These are phyloP conservation scores for Neoarius graeffei DNA, from an alignment of 2,113 vertebrate species.

Conservation along the genomic window DNA sequence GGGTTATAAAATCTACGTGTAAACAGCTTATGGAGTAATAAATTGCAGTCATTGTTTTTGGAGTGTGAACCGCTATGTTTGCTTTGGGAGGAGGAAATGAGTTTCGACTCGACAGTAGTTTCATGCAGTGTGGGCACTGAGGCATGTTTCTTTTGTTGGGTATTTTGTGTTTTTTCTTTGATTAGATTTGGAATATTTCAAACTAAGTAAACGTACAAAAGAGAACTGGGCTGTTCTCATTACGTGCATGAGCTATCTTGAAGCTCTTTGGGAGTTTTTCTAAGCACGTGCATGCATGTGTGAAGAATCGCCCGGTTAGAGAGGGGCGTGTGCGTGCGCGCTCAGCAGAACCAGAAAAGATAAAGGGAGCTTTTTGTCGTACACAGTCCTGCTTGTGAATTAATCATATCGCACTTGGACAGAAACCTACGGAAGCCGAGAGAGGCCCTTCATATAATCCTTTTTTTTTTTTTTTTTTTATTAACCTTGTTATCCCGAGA, in stretches of 20 bases:
- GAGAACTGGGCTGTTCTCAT: not conserved
- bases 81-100: slow-evolving; percentile 25
- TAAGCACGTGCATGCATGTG: not conserved
- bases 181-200: slow-evolving; percentile 21
- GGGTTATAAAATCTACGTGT: slow-evolving; percentile 35
- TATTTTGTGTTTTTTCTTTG: not conserved
- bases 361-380: not conserved
- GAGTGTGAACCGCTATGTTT: slow-evolving; percentile 23
- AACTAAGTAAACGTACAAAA: not conserved
- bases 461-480: no score
- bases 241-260: not conserved
- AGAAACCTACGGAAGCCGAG: no score
- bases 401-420: slow-evolving; percentile 4
- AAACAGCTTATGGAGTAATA: slow-evolving; percentile 36
- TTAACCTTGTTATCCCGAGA: no score
- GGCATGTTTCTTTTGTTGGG: not conserved
- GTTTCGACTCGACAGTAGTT: slow-evolving; percentile 24
- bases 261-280: not conserved
- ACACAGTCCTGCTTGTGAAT: slow-evolving; percentile 8
- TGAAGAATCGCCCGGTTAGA: not conserved
- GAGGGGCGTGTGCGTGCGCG: no score
- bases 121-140: not conserved
- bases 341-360: not conserved
- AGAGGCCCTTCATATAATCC: no score
- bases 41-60: slow-evolving; percentile 39